Evolutionary conservation across 2,888 invertebrate species (phyloP).

Genomic region (Therioaphis trifolii): DNA sequence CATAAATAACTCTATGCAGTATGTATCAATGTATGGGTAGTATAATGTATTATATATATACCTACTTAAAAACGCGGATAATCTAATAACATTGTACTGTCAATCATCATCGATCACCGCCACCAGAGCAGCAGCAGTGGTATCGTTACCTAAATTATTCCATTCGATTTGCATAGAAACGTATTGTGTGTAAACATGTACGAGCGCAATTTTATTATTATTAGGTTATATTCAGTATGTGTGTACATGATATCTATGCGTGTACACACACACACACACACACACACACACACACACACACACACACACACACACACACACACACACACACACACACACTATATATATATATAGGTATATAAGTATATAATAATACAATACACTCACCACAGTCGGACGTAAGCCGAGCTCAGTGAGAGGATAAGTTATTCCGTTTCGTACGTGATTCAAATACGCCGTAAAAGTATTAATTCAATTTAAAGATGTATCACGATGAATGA

Average conservation of each 20-base stretch:
- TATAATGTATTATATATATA: too few species aligned
- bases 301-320: too few species aligned
- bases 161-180: not conserved
- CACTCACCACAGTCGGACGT: not conserved
- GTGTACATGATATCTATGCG: not conserved
- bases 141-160: not conserved
- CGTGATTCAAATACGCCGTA: constrained; percentile 21
- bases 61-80: not conserved
- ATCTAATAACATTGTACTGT: constrained; percentile 5
- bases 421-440: constrained; percentile 27
- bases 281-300: too few species aligned
- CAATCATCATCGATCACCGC: constrained; percentile 11
- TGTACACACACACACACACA: not conserved
- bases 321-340: too few species aligned
- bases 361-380: too few species aligned
- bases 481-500: constrained; percentile 8
- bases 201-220: not conserved
- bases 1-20: too few species aligned
- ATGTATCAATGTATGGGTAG: too few species aligned
- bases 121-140: not conserved
- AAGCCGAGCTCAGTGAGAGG: not conserved
- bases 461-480: constrained; percentile 21
- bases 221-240: not conserved
- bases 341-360: too few species aligned
- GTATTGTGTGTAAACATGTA: not conserved